Base-by-base conservation (phyloP, 2,888 invertebrate genomes). In the Maniola hyperantus region DNA sequence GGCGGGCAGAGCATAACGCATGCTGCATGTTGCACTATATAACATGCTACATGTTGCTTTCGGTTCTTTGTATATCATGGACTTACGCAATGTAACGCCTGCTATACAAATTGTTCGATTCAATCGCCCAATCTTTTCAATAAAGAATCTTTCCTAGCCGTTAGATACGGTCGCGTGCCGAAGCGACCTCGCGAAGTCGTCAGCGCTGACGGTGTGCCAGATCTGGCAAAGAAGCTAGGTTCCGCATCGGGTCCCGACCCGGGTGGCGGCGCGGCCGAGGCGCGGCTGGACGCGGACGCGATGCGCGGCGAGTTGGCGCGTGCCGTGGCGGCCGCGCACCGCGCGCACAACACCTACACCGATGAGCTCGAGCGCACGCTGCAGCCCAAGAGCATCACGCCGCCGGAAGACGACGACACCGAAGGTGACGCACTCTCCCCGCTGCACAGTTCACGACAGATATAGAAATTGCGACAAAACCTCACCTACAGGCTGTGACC, bases 141-240 rank as follows among this genome's bases (percentile, higher is more conserved):
- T 74, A 65, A 66, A 69, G 2, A 15, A 46, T 79, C 70, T 73
- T 78, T 74, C 89, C 90, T 93, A 98, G 98, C 98, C 83, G 99
- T 99, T 73, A 94, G 99, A 83, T 99, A 99, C 94, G 99, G 99
- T 75, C 95, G 99, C 74, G 98, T 98, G 77, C 99, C 99, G 72
- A 99, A 99, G 90, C 94, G 98, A 78, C 95, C 97, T 69, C 94
- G 98, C 77, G 98, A 98, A 87, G 71, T 77, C 1, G 71, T 75
- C 10, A 74, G 71, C 62, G 71, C 76, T n/a, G 83, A 88, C 36
- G 76, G 69, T 66, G 74, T 79, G 73, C 78, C 79, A 4, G 82
- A 83, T n/a, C 71, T 79, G 54, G 66, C 76, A 11, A 78, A 76
- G 59, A 79, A 76, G 33, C 68, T 77, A 15, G 69, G 59, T 34